Evolutionary conservation across 2,113 vertebrate genomes (phyloP).

Genomic region (Redunca redunca): DNA sequence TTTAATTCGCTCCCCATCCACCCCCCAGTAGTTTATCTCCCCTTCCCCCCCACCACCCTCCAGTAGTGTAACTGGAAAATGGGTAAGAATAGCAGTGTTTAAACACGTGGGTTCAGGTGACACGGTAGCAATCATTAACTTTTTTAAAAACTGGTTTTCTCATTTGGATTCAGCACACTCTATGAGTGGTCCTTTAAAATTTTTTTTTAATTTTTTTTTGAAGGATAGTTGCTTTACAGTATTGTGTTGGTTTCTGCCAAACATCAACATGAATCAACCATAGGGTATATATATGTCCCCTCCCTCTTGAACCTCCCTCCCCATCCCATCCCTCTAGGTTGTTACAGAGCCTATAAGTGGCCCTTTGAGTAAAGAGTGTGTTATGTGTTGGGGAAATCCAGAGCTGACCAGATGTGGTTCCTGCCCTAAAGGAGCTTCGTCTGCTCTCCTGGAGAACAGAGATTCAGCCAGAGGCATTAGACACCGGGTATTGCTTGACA

Average conservation of each 20-base stretch:
- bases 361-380: background rate
- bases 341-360: background rate
- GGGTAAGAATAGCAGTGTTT: background rate
- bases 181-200: background rate
- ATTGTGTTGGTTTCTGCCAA: background rate
- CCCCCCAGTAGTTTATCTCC: background rate
- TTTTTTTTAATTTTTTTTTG: background rate
- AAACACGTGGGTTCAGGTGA: background rate
- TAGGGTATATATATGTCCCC: background rate
- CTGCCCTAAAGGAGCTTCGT: background rate
- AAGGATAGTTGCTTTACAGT: background rate
- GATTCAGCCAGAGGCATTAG: background rate
- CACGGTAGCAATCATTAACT: background rate
- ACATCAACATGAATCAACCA: background rate
- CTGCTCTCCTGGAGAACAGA: background rate
- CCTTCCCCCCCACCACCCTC: background rate
- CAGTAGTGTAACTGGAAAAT: background rate
- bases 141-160: background rate
- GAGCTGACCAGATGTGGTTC: background rate
- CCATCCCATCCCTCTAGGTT: background rate
- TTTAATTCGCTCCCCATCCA: background rate
- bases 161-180: background rate
- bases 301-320: background rate
- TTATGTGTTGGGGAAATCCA: background rate
- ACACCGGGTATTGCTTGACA: background rate